These are phyloP conservation scores for Pangasius larnaudii DNA, from an alignment of 2,797 vertebrate genomes.

Conservation along the genomic window DNA sequence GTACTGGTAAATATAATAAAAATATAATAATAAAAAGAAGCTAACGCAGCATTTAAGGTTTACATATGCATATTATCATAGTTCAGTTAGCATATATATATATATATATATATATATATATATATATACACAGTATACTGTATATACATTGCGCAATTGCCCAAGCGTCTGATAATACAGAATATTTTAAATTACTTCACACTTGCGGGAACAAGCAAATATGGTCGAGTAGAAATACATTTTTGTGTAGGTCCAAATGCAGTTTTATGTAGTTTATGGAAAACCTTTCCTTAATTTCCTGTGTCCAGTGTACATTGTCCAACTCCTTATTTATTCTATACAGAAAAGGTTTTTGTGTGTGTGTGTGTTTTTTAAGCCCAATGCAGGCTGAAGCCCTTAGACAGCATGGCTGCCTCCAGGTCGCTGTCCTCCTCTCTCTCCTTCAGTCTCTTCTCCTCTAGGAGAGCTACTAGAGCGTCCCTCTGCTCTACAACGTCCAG, in stretches of 20 bases:
- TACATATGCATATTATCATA: constrained; percentile 45
- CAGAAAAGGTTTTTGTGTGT: constrained; percentile 34
- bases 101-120: not conserved
- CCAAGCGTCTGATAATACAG: constrained; percentile 18
- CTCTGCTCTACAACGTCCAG: constrained; percentile 95
- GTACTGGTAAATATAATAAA: constrained; percentile 9
- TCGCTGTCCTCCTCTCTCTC: constrained; percentile 89
- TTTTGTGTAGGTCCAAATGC: not conserved
- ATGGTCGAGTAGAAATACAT: not conserved
- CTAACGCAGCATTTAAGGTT: constrained; percentile 19
- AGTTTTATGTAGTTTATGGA: not conserved
- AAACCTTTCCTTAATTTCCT: not conserved
- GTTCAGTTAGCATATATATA: constrained; percentile 35
- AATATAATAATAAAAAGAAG: constrained; percentile 32
- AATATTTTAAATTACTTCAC: constrained; percentile 14
- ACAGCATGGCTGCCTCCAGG: constrained; percentile 85
- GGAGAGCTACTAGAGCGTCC: constrained; percentile 86
- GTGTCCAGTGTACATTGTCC: not conserved
- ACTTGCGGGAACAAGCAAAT: not conserved
- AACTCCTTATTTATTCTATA: not conserved
- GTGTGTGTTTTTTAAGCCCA: constrained; percentile 78
- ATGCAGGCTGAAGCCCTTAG: constrained; percentile 84
- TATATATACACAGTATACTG: not conserved
- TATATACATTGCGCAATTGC: constrained; percentile 24
- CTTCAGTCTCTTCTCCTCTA: constrained; percentile 89